Evolutionary conservation across 2,888 invertebrate genomes (phyloP).

Genomic region (Sepiola atlantica): DNA sequence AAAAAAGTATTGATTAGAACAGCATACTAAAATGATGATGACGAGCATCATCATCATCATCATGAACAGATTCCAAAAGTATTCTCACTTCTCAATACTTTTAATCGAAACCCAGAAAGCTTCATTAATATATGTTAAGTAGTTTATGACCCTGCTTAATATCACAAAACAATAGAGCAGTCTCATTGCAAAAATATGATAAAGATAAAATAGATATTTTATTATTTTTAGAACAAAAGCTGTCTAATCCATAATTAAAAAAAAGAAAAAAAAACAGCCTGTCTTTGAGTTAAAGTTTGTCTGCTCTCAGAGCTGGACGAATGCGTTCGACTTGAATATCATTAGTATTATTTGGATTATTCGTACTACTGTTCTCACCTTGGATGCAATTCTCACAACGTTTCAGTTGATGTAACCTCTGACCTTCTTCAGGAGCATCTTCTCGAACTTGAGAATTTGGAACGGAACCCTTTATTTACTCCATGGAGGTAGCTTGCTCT

Average conservation of each 20-base stretch:
- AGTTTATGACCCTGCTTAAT: not conserved
- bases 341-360: too few species aligned
- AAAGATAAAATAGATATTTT: not conserved
- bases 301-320: too few species aligned
- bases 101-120: not conserved
- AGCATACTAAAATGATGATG: not conserved
- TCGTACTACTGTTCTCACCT: too few species aligned
- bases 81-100: not conserved
- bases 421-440: too few species aligned
- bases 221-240: not conserved
- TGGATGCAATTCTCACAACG: too few species aligned
- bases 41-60: not conserved
- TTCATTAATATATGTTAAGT: not conserved
- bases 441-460: too few species aligned
- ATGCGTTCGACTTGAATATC: too few species aligned
- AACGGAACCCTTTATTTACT: too few species aligned
- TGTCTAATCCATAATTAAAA: not conserved
- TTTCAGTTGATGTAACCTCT: too few species aligned
- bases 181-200: not conserved
- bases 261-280: too few species aligned
- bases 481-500: too few species aligned
- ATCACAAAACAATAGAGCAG: not conserved
- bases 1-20: not conserved
- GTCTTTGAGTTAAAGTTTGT: too few species aligned
- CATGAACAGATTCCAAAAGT: not conserved